Percentiles rank a stretch among this genome's conserved stretches.
phyloP scores from a whole-genome alignment of 2,888 invertebrate species.

The Calameuta filiformis region DNA sequence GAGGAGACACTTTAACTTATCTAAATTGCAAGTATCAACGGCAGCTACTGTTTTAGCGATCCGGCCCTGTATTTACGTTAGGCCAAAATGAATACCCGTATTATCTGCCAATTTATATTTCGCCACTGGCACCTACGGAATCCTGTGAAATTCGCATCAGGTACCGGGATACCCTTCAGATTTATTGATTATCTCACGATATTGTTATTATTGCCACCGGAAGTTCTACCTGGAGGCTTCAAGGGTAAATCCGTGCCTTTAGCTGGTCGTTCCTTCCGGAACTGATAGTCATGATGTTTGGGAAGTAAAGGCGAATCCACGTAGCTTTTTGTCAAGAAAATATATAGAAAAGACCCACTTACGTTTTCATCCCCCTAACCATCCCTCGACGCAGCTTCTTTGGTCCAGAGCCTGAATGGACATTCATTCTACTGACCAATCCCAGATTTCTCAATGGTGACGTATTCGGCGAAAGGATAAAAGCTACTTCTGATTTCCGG shows the following conservation, averaged over 20 bases:
- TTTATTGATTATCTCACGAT: not conserved
- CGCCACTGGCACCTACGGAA: not conserved
- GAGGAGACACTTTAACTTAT: not conserved
- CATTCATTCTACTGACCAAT: no score
- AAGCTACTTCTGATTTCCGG: no score
- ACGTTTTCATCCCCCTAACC: not conserved
- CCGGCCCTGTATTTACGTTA: not conserved
- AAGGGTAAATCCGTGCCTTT: no score
- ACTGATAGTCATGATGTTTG: not conserved
- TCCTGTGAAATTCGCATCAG: not conserved
- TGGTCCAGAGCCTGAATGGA: not conserved
- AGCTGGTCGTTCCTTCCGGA: no score
- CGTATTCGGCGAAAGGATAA: no score
- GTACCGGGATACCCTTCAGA: no score
- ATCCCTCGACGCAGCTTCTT: not conserved
- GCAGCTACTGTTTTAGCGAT: not conserved
- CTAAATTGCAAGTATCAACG: slow-evolving; percentile 9
- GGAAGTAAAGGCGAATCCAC: not conserved
- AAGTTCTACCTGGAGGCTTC: no score
- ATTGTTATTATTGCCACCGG: not conserved
- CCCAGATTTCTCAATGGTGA: no score
- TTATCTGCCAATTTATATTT: not conserved
- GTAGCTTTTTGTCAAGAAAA: not conserved
- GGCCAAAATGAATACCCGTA: not conserved
- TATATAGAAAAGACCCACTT: not conserved